Conservation (phyloP, 2,888 invertebrate species). For the Tenthredo scrophulariae region DNA sequence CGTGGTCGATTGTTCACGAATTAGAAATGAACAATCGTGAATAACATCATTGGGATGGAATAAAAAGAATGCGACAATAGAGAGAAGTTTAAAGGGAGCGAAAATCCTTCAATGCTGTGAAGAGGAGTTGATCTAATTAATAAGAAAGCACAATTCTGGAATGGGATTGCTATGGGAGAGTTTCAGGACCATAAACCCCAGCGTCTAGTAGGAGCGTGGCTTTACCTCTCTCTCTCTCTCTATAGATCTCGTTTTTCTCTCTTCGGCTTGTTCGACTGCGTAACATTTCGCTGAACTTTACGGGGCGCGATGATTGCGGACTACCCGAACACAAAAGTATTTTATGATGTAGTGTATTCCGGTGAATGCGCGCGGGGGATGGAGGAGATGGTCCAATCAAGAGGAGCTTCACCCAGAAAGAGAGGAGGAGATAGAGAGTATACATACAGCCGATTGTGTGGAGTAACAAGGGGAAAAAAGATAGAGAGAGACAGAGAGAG, state of each 20-base stretch:
- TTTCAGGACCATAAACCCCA: slow-evolving; percentile 54
- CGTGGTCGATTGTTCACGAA: not conserved
- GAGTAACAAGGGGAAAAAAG: slow-evolving; percentile 48
- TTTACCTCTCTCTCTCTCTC: slow-evolving; percentile 32
- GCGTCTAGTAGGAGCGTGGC: slow-evolving; percentile 34
- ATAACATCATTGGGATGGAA: not conserved
- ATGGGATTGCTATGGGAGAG: slow-evolving; percentile 39
- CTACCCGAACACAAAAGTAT: slow-evolving; percentile 60
- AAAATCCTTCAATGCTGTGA: not conserved
- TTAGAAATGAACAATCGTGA: not conserved
- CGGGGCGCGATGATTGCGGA: slow-evolving; percentile 62
- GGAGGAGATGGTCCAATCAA: slow-evolving; percentile 42
- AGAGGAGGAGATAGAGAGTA: slow-evolving; percentile 17
- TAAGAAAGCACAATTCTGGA: slow-evolving; percentile 8
- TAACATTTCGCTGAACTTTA: slow-evolving; percentile 63
- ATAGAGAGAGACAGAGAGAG: slow-evolving; percentile 26
- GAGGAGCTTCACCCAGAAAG: slow-evolving; percentile 20
- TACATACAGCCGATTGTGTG: slow-evolving; percentile 19
- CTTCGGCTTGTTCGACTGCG: slow-evolving; percentile 53
- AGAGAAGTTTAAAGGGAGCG: not conserved
- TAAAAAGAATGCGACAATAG: not conserved
- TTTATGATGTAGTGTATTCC: slow-evolving; percentile 60
- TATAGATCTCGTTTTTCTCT: slow-evolving; percentile 1
- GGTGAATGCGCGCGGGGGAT: slow-evolving; percentile 53
- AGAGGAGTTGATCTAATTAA: slow-evolving; percentile 40